phyloP scores from a whole-genome alignment of 2,888 invertebrate genomes.

The Cheiracanthium punctorium region DNA sequence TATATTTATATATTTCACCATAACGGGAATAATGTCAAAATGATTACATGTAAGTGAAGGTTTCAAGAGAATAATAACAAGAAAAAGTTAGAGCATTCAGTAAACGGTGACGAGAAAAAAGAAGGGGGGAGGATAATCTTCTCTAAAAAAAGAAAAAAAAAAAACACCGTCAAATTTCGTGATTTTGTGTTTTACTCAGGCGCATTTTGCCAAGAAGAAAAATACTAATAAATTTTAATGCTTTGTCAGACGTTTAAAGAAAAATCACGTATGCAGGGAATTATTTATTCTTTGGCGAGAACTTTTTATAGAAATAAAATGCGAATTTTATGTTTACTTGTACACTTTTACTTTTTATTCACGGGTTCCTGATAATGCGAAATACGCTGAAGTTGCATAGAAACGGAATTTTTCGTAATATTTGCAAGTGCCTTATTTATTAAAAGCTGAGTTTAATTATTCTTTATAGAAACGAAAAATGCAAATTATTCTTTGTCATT shows the following conservation, averaged over 20 bases:
- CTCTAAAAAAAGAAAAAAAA: not conserved
- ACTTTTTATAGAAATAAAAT: not conserved
- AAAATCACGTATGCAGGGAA: not conserved
- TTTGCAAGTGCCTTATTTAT: too few species aligned
- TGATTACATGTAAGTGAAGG: conserved; percentile 43
- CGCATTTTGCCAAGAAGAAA: not conserved
- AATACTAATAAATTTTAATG: conserved; percentile 15
- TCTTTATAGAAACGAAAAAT: too few species aligned
- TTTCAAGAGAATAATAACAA: not conserved
- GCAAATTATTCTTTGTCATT: too few species aligned
- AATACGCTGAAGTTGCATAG: too few species aligned
- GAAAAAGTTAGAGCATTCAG: not conserved
- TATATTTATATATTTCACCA: conserved; percentile 1
- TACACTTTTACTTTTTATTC: not conserved
- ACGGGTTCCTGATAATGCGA: not conserved
- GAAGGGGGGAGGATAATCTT: not conserved
- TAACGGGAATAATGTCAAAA: conserved; percentile 46
- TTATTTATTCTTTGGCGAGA: not conserved
- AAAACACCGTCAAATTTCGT: not conserved
- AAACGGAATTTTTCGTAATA: too few species aligned
- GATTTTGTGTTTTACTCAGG: not conserved
- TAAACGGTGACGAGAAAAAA: not conserved
- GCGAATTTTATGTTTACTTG: too few species aligned
- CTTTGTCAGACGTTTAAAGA: conserved; percentile 2
- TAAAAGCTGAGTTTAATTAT: too few species aligned